Base-by-base conservation (phyloP, 2,797 vertebrate genomes). In the Phrynocephalus vlangalii region DNA sequence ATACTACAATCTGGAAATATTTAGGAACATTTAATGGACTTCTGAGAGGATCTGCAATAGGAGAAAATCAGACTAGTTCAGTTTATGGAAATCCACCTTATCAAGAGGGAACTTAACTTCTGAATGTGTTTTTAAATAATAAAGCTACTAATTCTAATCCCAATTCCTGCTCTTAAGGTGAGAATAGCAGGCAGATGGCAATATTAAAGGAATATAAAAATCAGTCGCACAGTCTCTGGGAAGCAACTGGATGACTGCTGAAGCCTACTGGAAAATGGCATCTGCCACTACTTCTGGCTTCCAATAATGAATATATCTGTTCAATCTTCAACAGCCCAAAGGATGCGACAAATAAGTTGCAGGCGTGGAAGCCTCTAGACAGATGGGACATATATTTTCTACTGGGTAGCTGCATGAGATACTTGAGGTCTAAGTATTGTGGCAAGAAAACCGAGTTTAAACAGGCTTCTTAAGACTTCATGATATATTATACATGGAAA, bases 111-210 rank as follows among this genome's bases (percentile, higher is more conserved):
- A n/a, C n/a, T 86, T 68, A 89, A 1, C 44, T 30, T 73, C 6
- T 66, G 50, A 20, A 22, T 90, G 15, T 52, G 66, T 56, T 91
- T 91, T 87, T 87, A 91, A 88, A 48, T 20, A 73, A 24, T 22
- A 72, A 88, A 18, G 0, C 3, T 68, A 71, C 60, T 86, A 38
- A 18, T 1, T 67, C 80, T 91, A 81, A 33, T 44, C 28, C 24
- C n/a, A 22, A 22, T 90, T 84, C 66, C 82, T 81, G 30, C 52
- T 89, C 73, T 24, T 70, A 86, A 0, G 84, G 71, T 86, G 71
- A 68, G 89, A 92, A 86, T 30, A 82, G 33, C 50, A 71, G 38
- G 52, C 82, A 92, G 68, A 60, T 93, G 75, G 83, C 30, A 70
- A 9, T 71, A 84, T 88, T 22, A 76, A 33, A 76, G 48, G 24